Evolutionary conservation across 2,113 vertebrate genomes (phyloP).

Genomic region (Willisornis vidua): DNA sequence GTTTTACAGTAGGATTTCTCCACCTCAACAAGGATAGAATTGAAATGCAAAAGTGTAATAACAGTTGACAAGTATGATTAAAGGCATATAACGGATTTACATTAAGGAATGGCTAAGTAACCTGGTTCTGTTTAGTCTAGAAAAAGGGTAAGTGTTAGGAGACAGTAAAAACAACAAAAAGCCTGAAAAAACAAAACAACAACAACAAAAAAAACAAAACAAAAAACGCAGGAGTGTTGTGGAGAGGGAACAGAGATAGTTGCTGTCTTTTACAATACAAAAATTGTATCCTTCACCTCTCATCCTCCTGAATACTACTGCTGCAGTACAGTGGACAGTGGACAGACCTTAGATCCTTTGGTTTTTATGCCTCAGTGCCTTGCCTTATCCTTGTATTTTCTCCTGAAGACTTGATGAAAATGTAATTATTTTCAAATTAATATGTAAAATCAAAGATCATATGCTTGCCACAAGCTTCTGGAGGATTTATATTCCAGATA

Average conservation of each 20-base stretch:
- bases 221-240: not conserved
- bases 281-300: not conserved
- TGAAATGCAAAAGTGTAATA: not conserved
- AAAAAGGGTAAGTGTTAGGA: not conserved
- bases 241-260: not conserved
- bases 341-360: not conserved
- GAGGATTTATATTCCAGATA: not conserved
- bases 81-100: not conserved
- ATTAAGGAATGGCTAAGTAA: not conserved
- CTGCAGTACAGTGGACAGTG: not conserved
- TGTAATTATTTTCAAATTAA: not conserved
- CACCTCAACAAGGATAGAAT: not conserved
- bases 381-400: not conserved
- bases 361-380: not conserved
- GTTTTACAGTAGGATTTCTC: not conserved
- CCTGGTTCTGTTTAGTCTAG: not conserved
- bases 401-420: not conserved
- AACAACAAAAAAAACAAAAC: too few relatives aligned
- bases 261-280: not conserved
- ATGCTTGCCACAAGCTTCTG: not conserved
- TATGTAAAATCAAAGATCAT: not conserved
- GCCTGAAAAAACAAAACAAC: too few relatives aligned
- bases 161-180: not conserved
- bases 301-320: not conserved
- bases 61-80: not conserved